Conservation (phyloP, 1,140 invertebrate genomes). For the Rhopalosiphum padi region DNA sequence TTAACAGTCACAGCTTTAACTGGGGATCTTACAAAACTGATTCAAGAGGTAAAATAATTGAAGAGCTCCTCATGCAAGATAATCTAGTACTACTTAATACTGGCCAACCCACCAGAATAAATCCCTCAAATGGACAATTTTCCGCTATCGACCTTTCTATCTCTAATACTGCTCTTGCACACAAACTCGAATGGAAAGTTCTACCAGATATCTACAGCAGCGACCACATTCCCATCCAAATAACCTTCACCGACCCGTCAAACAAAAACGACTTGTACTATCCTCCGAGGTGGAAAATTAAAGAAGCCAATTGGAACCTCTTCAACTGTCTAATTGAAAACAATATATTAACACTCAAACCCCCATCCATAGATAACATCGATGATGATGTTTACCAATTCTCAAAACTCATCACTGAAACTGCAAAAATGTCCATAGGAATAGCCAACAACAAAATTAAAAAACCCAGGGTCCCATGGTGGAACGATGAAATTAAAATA, state of each 20-base stretch:
- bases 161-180: background rate
- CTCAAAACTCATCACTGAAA: conserved; percentile 11
- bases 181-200: background rate
- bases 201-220: background rate
- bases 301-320: conserved; percentile 34
- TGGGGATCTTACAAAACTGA: conserved; percentile 19
- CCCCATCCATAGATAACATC: background rate
- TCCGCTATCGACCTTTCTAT: conserved; percentile 7
- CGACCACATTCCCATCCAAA: background rate
- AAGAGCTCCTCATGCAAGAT: background rate
- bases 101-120: background rate
- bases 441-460: conserved; percentile 5
- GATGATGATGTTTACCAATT: conserved; percentile 3
- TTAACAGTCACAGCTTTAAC: background rate
- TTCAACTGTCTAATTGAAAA: background rate
- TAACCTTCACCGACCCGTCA: background rate
- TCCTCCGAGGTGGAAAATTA: background rate
- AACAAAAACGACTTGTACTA: conserved; percentile 18
- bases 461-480: background rate
- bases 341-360: background rate
- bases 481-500: conserved; percentile 10
- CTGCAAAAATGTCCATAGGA: conserved; percentile 29
- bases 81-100: background rate
- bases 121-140: background rate
- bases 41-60: background rate